Evolutionary conservation across 1,140 invertebrate species (phyloP), one percentile per base, ranked within the genome.

Genomic region (Cephus cinctus): DNA sequence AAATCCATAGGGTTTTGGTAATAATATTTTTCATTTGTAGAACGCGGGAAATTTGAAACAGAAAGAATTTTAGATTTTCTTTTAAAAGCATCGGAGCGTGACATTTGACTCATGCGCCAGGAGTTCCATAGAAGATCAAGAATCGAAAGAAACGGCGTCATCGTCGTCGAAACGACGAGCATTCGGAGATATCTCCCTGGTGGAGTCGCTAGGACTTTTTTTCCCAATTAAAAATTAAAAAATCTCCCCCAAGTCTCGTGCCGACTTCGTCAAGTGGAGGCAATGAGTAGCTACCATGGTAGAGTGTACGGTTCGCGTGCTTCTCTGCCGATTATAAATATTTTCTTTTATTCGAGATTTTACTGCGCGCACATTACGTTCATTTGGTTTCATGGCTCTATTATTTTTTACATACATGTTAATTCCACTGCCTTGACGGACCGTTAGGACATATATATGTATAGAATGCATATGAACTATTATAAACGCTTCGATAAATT

Each of bases 151-250:
- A n/a, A n/a, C n/a, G n/a, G n/a, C n/a, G n/a, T n/a, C n/a, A n/a
- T n/a, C n/a, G n/a, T n/a, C n/a, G n/a, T n/a, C n/a, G n/a, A n/a
- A n/a, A n/a, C n/a, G n/a, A n/a, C n/a, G n/a, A n/a, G n/a, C n/a
- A n/a, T n/a, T n/a, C n/a, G n/a, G n/a, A 27, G 25, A n/a, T n/a
- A 27, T 27, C 25, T n/a, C n/a, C 25, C 25, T 8, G 25, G 25
- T 27, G 25, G 25, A n/a, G 25, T 27, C 6, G 6, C 25, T 27
- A 8, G 25, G 25, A 65, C 54, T 54, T 71, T 71, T 71, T 68
- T 71, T 69, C 56, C 71, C 69, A 75, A 76, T 74, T 76, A 73
- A 76, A 76, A 74, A 75, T 73, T 73, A 72, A 75, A 71, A 73
- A 73, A 65, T 70, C 61, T 57, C 47, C 54, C 62, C 53, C 16